Evolutionary conservation across 1,140 invertebrate genomes (phyloP), one percentile per base, ranked within the genome.

Genomic region (Megalonaias nervosa): DNA sequence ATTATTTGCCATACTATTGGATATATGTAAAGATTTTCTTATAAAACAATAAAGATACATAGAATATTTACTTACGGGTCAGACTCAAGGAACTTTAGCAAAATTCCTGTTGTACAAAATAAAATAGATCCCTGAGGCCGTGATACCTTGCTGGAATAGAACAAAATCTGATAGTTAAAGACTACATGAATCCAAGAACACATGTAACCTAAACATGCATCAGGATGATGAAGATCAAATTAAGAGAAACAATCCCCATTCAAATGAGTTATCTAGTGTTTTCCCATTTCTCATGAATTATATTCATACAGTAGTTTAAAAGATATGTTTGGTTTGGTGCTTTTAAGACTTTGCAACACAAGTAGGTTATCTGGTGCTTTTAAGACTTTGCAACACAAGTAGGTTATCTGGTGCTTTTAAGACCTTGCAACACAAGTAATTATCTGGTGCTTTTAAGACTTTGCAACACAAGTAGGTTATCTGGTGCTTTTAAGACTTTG

Each of bases 41-140:
- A 21, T 67, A 31, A 26, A 31, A 31, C 9, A 19, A 61, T 11
- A 72, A 23, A 74, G 19, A 67, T 56, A 57, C 21, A 67, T 6
- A n/a, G 19, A 64, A 68, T 66, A 26, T 58, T 57, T 59, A 81
- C 65, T 94, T 80, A 88, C 88, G 83, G 86, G 76, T 90, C 88
- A 66, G 74, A 78, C 68, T 88, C 87, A 2, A 90, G 73, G 67
- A 85, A 86, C 79, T 89, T 89, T 23, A 90, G 79, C 31, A 90
- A 71, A 74, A 90, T 93, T 65, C 95, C 96, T 61, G 95, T 95
- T 0, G 96, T 97, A 87, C 96, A 97, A 89, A 94, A 98, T 66
- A 95, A 89, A 89, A 67, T 95, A 94, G 60, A 95, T 91, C 93
- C 96, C 94, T 88, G 93, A 94, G 89, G 95, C 94, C 87, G 96